Evolutionary conservation across 2,888 invertebrate genomes (phyloP).

Genomic region (Maniola hyperantus): DNA sequence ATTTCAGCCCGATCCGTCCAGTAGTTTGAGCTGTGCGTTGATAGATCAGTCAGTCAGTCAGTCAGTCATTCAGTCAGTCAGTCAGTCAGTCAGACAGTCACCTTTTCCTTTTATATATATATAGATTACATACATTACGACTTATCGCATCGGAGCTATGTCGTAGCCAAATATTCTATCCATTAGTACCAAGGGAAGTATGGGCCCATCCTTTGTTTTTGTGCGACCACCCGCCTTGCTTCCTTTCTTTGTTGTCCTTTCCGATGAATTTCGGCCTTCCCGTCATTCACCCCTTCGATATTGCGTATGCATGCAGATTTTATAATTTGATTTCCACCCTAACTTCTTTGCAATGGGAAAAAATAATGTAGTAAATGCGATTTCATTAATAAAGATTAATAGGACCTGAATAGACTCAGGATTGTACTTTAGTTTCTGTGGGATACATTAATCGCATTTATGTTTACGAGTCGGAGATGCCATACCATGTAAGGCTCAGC

Average conservation of each 20-base stretch:
- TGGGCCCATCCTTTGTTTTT: constrained; percentile 63
- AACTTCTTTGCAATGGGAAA: background rate
- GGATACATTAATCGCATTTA: too few relatives aligned
- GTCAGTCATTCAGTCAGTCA: too few relatives aligned
- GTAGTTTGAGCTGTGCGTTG: too few relatives aligned
- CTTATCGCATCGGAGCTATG: background rate
- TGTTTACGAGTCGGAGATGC: too few relatives aligned
- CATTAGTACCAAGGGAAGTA: constrained; percentile 54
- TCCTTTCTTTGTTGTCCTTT: constrained; percentile 78
- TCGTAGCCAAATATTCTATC: background rate
- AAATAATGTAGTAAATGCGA: background rate
- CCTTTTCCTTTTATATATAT: too few relatives aligned
- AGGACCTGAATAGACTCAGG: background rate
- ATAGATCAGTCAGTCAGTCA: too few relatives aligned
- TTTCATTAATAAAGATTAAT: background rate
- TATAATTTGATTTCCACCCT: constrained; percentile 32
- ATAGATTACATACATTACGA: too few relatives aligned
- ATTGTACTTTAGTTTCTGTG: too few relatives aligned
- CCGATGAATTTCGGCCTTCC: constrained; percentile 72
- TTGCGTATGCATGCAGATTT: constrained; percentile 56
- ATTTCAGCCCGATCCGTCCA: too few relatives aligned
- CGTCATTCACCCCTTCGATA: constrained; percentile 59
- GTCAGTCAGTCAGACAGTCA: too few relatives aligned
- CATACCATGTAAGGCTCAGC: too few relatives aligned
- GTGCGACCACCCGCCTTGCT: constrained; percentile 69